phyloP scores from a whole-genome alignment of 2,113 vertebrate species.

The Gopherus evgoodei region DNA sequence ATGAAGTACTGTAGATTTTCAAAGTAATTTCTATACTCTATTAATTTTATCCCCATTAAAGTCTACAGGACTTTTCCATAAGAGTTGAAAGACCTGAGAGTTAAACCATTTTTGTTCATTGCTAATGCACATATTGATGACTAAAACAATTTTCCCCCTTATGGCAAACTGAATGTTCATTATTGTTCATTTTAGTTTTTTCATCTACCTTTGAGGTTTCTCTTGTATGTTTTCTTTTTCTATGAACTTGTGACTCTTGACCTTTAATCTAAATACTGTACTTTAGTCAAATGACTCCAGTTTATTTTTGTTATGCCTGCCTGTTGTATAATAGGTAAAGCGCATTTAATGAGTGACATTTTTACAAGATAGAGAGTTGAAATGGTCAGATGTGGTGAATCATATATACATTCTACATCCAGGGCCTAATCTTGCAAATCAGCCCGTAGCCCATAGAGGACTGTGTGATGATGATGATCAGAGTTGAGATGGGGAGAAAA shows the following conservation, averaged over 20 bases:
- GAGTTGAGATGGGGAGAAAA: background rate
- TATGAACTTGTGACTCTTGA: background rate
- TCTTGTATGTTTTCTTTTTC: background rate
- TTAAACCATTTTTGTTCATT: background rate
- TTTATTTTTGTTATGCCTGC: background rate
- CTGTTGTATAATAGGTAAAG: background rate
- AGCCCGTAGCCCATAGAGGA: background rate
- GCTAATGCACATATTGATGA: background rate
- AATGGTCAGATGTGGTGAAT: background rate
- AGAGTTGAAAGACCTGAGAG: background rate
- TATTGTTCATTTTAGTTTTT: background rate
- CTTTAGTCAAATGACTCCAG: slow-evolving; percentile 14
- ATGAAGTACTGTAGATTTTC: background rate
- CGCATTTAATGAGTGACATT: background rate
- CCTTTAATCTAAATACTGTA: slow-evolving; percentile 36
- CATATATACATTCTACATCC: background rate
- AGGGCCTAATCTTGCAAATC: background rate
- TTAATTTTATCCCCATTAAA: background rate
- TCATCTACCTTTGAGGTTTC: background rate
- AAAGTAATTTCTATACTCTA: background rate
- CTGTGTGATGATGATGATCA: background rate
- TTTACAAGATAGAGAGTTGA: background rate
- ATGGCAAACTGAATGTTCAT: background rate
- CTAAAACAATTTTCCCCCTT: background rate
- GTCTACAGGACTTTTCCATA: background rate